These are phyloP conservation scores for Sceloporus undulatus DNA, from an alignment of 2,113 vertebrate genomes.

Conservation along the genomic window DNA sequence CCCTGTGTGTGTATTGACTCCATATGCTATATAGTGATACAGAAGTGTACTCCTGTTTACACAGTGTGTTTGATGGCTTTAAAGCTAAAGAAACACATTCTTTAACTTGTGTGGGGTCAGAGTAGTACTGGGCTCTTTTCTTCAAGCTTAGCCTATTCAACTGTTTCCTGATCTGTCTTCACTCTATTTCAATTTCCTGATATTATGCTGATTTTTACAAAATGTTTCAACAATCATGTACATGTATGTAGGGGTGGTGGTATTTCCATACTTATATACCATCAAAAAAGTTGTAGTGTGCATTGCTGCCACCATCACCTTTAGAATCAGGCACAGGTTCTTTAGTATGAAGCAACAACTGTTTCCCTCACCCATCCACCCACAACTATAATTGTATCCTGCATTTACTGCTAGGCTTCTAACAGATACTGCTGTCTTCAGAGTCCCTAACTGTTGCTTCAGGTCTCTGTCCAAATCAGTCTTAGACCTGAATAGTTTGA, in stretches of 20 bases:
- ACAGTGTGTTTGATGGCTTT: not conserved
- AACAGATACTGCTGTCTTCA: too few relatives aligned
- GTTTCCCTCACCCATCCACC: not conserved
- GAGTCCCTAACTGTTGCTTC: too few relatives aligned
- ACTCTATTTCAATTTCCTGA: not conserved
- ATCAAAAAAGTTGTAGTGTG: not conserved
- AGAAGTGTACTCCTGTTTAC: not conserved
- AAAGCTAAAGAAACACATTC: not conserved
- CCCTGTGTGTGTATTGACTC: not conserved
- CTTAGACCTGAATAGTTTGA: not conserved
- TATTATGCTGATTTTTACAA: not conserved
- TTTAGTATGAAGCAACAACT: not conserved
- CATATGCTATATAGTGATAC: not conserved
- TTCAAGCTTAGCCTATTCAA: not conserved
- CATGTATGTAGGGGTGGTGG: not conserved
- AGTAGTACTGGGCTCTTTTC: not conserved
- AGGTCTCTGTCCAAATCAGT: not conserved
- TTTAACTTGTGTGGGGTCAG: not conserved
- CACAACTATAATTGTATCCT: not conserved
- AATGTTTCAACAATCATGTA: not conserved
- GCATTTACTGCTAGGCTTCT: not conserved
- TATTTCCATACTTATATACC: not conserved
- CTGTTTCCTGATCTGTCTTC: not conserved
- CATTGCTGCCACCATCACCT: too few relatives aligned
- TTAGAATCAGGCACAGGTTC: not conserved